Conservation (phyloP, 1,140 invertebrate genomes). For the Bombus fervidus region DNA sequence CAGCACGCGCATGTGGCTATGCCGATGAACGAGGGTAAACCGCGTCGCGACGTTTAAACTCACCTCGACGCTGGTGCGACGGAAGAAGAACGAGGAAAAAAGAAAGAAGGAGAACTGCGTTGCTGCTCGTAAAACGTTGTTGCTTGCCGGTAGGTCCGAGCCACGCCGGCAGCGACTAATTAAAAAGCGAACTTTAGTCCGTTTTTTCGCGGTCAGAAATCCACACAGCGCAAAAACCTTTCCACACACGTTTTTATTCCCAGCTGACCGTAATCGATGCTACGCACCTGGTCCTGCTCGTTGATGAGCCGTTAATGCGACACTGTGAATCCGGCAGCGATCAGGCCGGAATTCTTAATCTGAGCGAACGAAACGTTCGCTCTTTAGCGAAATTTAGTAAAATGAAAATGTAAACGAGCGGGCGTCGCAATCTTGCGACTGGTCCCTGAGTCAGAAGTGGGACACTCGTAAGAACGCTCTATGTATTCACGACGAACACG, state of each 20-base stretch:
- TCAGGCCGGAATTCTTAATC: not conserved
- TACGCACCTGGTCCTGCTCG: not conserved
- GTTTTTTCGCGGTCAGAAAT: not conserved
- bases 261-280: not conserved
- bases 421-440: too few relatives aligned
- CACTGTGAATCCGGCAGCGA: not conserved
- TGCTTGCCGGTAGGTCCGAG: not conserved
- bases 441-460: too few relatives aligned
- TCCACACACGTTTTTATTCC: not conserved
- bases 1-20: not conserved
- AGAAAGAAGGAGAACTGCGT: not conserved
- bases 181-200: not conserved
- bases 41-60: not conserved
- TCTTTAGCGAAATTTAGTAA: too few relatives aligned
- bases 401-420: too few relatives aligned
- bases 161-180: not conserved
- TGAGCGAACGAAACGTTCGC: not conserved
- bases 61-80: too few relatives aligned
- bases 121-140: not conserved
- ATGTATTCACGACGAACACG: too few relatives aligned
- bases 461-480: too few relatives aligned
- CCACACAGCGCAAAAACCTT: not conserved
- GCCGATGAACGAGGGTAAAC: not conserved
- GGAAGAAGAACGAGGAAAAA: not conserved
- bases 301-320: constrained; percentile 13